Percentiles rank a stretch among this genome's conserved stretches.
Evolutionary conservation across 2,888 invertebrate genomes (phyloP).

Genomic region (Cistogaster globosa): DNA sequence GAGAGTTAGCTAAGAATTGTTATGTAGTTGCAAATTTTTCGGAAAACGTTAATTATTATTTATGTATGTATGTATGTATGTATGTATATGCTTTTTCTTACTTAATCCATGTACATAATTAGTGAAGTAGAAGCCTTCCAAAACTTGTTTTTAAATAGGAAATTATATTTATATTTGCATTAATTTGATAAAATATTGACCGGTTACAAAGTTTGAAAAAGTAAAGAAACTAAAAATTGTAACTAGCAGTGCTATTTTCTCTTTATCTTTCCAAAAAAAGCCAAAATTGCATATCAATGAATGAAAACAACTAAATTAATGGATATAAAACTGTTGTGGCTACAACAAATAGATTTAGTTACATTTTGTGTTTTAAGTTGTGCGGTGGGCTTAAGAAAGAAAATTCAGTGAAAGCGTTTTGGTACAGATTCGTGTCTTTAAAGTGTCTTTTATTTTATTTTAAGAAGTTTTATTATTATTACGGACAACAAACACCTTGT

Average conservation of each 20-base stretch:
- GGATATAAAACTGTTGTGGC: slow-evolving; percentile 58
- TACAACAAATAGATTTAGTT: slow-evolving; percentile 58
- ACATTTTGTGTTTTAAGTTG: slow-evolving; percentile 51
- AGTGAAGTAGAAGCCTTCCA: too few relatives aligned
- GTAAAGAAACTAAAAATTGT: background rate
- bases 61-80: too few relatives aligned
- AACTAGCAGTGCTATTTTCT: slow-evolving; percentile 27
- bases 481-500: background rate
- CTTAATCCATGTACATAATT: too few relatives aligned
- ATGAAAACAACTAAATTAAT: slow-evolving; percentile 19
- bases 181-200: too few relatives aligned
- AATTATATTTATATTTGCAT: too few relatives aligned
- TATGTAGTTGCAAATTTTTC: too few relatives aligned
- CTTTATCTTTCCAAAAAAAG: slow-evolving; percentile 38
- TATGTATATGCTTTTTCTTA: too few relatives aligned
- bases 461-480: background rate
- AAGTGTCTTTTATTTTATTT: slow-evolving; percentile 23
- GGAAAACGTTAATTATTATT: too few relatives aligned
- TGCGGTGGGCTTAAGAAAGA: slow-evolving; percentile 33
- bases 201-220: too few relatives aligned
- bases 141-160: too few relatives aligned
- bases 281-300: slow-evolving; percentile 5
- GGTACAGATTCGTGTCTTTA: slow-evolving; percentile 37
- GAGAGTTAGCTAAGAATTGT: too few relatives aligned
- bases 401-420: background rate